Conservation (phyloP, 2,113 vertebrate species). For the Myodes glareolus region DNA sequence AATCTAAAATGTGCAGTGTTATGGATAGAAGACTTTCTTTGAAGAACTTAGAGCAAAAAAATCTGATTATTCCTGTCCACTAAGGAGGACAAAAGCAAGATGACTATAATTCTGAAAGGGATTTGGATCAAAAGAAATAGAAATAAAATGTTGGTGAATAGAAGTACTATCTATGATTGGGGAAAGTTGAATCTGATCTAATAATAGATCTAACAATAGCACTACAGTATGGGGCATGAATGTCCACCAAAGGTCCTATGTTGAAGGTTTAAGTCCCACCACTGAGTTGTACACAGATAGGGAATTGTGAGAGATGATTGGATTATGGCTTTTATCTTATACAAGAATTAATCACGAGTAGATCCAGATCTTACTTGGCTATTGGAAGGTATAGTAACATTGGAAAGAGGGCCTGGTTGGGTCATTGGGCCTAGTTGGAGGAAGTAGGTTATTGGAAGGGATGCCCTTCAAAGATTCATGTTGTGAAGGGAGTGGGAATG, state of each 20-base stretch:
- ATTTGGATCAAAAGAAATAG: not conserved
- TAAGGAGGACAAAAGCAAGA: not conserved
- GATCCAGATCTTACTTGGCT: not conserved
- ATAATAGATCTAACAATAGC: not conserved
- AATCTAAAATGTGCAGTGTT: not conserved
- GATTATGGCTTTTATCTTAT: not conserved
- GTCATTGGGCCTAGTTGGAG: not conserved
- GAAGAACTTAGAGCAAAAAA: not conserved
- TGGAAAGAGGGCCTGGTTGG: not conserved
- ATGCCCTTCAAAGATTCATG: not conserved
- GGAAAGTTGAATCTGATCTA: not conserved
- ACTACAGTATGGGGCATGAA: not conserved
- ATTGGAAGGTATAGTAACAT: not conserved
- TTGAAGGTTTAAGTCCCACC: not conserved
- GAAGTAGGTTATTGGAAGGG: not conserved
- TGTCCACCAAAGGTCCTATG: not conserved
- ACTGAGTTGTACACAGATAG: not conserved
- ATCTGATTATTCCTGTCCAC: not conserved
- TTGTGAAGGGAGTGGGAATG: too few species aligned
- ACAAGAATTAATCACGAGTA: not conserved
- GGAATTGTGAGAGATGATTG: not conserved
- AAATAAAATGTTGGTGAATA: not conserved
- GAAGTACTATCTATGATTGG: too few species aligned
- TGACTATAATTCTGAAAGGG: not conserved
- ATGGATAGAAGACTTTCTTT: not conserved